phyloP scores from a whole-genome alignment of 2,797 vertebrate genomes.

The Pseudochaenichthys georgianus region DNA sequence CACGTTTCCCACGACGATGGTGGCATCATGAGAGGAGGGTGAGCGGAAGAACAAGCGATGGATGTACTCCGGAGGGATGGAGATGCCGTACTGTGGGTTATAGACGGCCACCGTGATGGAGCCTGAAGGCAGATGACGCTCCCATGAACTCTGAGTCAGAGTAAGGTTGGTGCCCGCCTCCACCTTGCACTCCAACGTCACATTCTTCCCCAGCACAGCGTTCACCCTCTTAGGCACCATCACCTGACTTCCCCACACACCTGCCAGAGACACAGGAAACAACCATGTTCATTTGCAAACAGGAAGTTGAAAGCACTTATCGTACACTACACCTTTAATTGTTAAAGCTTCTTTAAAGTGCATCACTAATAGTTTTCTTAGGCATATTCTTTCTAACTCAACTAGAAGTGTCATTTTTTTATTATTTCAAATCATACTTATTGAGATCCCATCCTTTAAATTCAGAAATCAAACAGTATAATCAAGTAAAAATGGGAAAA shows the following conservation, averaged over 20 bases:
- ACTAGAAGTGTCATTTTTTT: not conserved
- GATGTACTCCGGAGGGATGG: conserved; percentile 90
- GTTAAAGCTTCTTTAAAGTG: conserved; percentile 5
- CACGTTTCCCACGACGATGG: conserved; percentile 92
- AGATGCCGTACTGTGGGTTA: conserved; percentile 93
- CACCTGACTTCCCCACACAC: conserved; percentile 91
- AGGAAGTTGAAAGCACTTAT: no score
- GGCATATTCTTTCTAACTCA: not conserved
- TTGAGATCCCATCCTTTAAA: not conserved
- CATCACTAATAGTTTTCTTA: not conserved
- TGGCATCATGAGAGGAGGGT: conserved; percentile 92
- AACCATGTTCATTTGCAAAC: conserved; percentile 4
- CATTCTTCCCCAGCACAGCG: conserved; percentile 96
- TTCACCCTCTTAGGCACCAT: conserved; percentile 91
- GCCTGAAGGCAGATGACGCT: conserved; percentile 90
- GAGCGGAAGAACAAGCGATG: conserved; percentile 93
- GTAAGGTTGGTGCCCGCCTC: conserved; percentile 92
- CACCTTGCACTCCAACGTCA: conserved; percentile 93
- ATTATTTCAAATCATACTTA: not conserved
- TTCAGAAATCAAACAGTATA: not conserved
- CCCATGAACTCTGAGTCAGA: conserved; percentile 96
- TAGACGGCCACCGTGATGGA: conserved; percentile 93
- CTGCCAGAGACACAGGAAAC: conserved; percentile 72
- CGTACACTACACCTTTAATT: not conserved
- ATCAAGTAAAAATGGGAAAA: no score